Evolutionary conservation across 2,797 vertebrate species (phyloP).

Genomic region (Sparidentex hasta): DNA sequence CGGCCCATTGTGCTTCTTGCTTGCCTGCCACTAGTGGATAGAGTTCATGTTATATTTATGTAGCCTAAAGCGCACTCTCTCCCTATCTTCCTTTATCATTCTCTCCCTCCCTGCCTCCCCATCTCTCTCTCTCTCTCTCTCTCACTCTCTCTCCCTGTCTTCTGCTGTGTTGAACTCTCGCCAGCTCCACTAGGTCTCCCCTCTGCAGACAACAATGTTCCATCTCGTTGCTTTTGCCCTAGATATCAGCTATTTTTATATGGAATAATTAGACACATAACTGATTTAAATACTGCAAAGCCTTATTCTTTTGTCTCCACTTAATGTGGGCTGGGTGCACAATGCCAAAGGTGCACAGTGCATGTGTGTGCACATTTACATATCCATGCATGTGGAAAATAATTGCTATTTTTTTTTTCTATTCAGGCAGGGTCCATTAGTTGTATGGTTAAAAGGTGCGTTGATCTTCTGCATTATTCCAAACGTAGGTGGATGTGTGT

Average conservation of each 20-base stretch:
- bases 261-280: constrained; percentile 87
- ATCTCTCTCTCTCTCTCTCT: constrained; percentile 27
- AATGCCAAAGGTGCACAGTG: constrained; percentile 51
- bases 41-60: constrained; percentile 88
- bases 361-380: background rate
- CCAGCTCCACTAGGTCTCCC: constrained; percentile 85
- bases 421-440: constrained; percentile 3
- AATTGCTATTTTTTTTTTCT: constrained; percentile 13
- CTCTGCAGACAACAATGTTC: constrained; percentile 86
- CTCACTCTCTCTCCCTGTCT: constrained; percentile 52
- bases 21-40: constrained; percentile 71
- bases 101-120: constrained; percentile 52
- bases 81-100: constrained; percentile 49
- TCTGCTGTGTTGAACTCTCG: constrained; percentile 83
- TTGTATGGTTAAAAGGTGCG: background rate
- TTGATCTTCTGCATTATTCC: constrained; percentile 3
- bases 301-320: constrained; percentile 75
- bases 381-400: background rate
- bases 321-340: constrained; percentile 70
- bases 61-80: constrained; percentile 84
- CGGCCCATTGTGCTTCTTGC: constrained; percentile 74
- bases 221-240: constrained; percentile 86
- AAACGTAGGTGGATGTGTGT: constrained; percentile 12
- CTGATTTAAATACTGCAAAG: constrained; percentile 87
- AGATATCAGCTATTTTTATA: constrained; percentile 86